phyloP scores from a whole-genome alignment of 2,797 vertebrate genomes.

The Anguilla anguilla region DNA sequence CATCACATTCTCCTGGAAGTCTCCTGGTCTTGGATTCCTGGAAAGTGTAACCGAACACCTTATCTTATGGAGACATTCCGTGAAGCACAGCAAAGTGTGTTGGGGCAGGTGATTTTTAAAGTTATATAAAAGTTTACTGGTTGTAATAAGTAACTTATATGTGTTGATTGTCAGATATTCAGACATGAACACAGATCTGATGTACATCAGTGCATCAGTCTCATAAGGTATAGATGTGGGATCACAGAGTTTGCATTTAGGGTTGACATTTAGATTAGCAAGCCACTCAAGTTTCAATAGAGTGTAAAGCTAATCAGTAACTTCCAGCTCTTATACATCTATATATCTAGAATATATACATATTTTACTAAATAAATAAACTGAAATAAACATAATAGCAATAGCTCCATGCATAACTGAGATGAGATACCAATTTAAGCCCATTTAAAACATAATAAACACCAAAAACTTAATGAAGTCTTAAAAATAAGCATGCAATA shows the following conservation, averaged over 20 bases:
- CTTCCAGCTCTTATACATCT: background rate
- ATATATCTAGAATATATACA: background rate
- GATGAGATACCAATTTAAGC: background rate
- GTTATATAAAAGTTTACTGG: slow-evolving; percentile 51
- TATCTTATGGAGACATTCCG: background rate
- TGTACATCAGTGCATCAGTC: background rate
- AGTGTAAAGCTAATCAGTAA: background rate
- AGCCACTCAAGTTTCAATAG: background rate
- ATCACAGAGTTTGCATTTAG: background rate
- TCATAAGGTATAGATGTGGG: background rate
- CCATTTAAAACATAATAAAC: background rate
- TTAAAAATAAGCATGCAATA: background rate
- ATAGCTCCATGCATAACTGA: background rate
- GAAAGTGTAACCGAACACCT: slow-evolving; percentile 54
- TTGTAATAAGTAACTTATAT: slow-evolving; percentile 32
- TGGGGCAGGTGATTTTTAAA: slow-evolving; percentile 43
- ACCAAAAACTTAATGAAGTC: background rate
- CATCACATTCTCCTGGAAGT: slow-evolving; percentile 62
- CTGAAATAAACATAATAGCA: background rate
- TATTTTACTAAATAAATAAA: background rate
- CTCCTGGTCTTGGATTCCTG: slow-evolving; percentile 58
- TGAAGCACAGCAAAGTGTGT: background rate
- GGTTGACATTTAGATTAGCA: background rate
- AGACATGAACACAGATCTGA: slow-evolving; percentile 15
- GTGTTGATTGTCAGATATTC: slow-evolving; percentile 45